Conservation (phyloP, 2,888 invertebrate species). For the Cristatella mucedo region DNA sequence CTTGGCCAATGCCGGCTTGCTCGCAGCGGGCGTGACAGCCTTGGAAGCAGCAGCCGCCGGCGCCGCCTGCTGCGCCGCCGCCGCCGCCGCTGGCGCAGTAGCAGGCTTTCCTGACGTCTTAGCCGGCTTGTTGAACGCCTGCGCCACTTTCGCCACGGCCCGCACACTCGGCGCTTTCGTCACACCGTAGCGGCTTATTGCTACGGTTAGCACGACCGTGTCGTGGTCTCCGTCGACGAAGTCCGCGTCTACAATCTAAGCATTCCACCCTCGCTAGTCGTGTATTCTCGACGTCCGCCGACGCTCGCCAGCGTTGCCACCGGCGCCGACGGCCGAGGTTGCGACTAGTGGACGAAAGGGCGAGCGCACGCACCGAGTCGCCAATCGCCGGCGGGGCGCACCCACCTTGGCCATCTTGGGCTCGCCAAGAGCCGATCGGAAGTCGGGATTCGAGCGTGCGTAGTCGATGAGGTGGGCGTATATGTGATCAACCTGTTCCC, state of each 20-base stretch:
- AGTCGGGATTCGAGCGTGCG: constrained; percentile 23
- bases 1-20: constrained; percentile 5
- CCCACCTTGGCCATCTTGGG: constrained; percentile 34
- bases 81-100: constrained; percentile 6
- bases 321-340: too few species aligned
- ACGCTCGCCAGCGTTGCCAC: too few species aligned
- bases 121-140: constrained; percentile 9
- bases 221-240: constrained; percentile 33
- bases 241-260: constrained; percentile 29
- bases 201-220: constrained; percentile 24
- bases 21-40: neutral
- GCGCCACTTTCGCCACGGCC: neutral
- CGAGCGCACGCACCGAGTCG: too few species aligned
- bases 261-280: too few species aligned
- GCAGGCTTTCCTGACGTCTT: neutral
- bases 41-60: neutral
- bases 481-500: constrained; percentile 33
- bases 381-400: too few species aligned
- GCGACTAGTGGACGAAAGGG: too few species aligned
- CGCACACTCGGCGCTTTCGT: constrained; percentile 9
- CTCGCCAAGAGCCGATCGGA: constrained; percentile 25
- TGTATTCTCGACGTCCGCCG: too few species aligned
- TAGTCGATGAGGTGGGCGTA: constrained; percentile 33
- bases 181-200: constrained; percentile 27
- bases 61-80: neutral